These are phyloP conservation scores for Vulpes vulpes DNA, from an alignment of 2,113 vertebrate species.

Conservation along the genomic window DNA sequence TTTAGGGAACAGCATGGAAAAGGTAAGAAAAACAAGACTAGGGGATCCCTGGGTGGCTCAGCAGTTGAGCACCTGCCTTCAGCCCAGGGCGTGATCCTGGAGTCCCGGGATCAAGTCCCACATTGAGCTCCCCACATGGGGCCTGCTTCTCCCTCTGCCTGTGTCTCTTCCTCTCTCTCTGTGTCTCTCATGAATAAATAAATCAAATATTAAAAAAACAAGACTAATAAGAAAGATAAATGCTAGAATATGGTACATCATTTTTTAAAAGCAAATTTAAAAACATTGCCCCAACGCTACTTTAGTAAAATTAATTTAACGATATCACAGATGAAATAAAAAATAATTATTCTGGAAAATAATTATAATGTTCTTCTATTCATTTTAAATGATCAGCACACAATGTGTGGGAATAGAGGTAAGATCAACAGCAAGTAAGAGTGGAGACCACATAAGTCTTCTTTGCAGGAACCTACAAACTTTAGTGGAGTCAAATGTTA, in stretches of 20 bases:
- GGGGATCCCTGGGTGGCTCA: too few relatives aligned
- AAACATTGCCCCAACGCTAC: background rate
- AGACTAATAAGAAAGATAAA: background rate
- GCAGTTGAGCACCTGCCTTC: too few relatives aligned
- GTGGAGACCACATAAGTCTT: background rate
- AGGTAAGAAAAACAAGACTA: background rate
- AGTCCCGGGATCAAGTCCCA: too few relatives aligned
- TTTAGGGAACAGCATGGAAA: background rate
- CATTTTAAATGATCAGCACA: background rate
- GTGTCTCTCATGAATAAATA: too few relatives aligned
- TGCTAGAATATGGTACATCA: background rate
- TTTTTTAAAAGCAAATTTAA: background rate
- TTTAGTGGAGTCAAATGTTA: background rate
- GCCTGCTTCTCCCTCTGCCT: too few relatives aligned
- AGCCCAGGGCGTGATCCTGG: too few relatives aligned
- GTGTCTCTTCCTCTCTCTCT: too few relatives aligned
- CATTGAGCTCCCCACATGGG: too few relatives aligned
- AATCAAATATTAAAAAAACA: background rate
- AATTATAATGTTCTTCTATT: background rate
- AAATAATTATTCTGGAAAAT: background rate
- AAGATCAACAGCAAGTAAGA: background rate
- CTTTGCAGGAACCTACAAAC: conserved; percentile 7
- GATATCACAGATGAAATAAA: background rate
- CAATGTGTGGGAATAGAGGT: background rate
- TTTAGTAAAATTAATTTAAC: background rate